These are phyloP conservation scores for Plectropomus leopardus DNA, from an alignment of 2,113 vertebrate genomes.

Conservation along the genomic window DNA sequence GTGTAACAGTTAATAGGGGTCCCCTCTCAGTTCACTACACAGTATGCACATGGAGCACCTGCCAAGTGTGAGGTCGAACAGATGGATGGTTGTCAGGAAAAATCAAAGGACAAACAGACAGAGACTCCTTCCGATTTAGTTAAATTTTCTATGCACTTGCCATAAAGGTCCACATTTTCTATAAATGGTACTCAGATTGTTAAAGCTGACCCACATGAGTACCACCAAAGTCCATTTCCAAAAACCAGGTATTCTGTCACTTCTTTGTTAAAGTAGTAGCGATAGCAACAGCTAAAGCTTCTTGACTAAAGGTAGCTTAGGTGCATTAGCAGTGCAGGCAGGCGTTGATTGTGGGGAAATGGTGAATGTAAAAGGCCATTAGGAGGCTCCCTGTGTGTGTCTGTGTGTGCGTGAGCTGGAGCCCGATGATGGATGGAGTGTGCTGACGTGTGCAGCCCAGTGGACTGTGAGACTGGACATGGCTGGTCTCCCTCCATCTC, in stretches of 20 bases:
- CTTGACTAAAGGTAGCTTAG: conserved; percentile 57
- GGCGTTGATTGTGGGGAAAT: conserved; percentile 70
- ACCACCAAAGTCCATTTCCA: neutral
- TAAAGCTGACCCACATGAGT: neutral
- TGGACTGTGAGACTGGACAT: conserved; percentile 83
- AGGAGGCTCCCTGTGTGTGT: conserved; percentile 56
- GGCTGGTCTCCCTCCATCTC: conserved; percentile 75
- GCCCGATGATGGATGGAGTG: conserved; percentile 80
- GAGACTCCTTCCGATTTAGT: too few relatives aligned
- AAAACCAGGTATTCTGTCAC: neutral
- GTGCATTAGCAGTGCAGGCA: conserved; percentile 67
- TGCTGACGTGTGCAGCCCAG: conserved; percentile 80
- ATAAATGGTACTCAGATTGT: neutral
- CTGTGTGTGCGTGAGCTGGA: conserved; percentile 36
- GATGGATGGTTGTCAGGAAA: too few relatives aligned
- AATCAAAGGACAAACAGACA: too few relatives aligned
- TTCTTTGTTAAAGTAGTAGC: conserved; percentile 9
- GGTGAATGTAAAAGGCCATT: conserved; percentile 81
- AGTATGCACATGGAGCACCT: too few relatives aligned
- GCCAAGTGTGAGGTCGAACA: too few relatives aligned
- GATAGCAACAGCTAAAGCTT: conserved; percentile 31
- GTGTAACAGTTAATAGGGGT: too few relatives aligned
- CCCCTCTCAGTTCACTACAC: too few relatives aligned
- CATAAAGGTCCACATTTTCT: neutral
- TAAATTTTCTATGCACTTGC: neutral